Conservation (phyloP, 2,113 vertebrate genomes). For the Australoheros scitulus region DNA sequence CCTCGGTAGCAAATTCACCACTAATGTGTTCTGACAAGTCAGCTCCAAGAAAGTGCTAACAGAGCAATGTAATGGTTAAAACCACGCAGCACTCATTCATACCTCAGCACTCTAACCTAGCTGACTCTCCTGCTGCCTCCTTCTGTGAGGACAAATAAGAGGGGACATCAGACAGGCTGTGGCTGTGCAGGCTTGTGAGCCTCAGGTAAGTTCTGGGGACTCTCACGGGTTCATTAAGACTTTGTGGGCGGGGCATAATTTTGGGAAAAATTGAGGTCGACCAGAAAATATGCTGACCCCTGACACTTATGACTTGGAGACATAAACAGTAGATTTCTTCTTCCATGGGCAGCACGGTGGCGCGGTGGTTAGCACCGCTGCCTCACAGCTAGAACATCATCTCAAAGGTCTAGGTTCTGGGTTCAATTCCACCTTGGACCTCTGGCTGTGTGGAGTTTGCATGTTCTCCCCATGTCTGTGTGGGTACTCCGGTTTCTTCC, state of each 20-base stretch:
- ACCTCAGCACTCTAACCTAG: conserved; percentile 48
- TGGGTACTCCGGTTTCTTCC: too few relatives aligned
- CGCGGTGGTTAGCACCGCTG: too few relatives aligned
- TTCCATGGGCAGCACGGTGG: too few relatives aligned
- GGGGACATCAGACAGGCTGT: neutral
- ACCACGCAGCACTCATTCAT: neutral
- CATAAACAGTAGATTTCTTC: neutral
- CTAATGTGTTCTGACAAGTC: conserved; percentile 71
- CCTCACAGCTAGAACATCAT: too few relatives aligned
- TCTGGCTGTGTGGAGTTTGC: too few relatives aligned
- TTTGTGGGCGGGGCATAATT: neutral
- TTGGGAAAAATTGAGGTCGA: conserved; percentile 17
- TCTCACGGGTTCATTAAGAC: conserved; percentile 4
- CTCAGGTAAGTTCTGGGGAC: neutral
- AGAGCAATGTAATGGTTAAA: conserved; percentile 55
- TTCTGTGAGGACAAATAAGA: conserved; percentile 31
- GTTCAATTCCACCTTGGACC: too few relatives aligned
- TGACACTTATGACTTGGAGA: conserved; percentile 10
- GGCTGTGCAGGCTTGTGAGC: neutral
- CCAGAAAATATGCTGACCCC: conserved; percentile 20
- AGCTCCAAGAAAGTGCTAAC: conserved; percentile 61
- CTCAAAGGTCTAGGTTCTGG: too few relatives aligned
- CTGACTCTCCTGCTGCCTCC: neutral
- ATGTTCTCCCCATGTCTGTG: too few relatives aligned
- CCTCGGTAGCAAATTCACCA: conserved; percentile 45